Conservation (phyloP, 2,888 invertebrate species). For the Catocala fraxini region DNA sequence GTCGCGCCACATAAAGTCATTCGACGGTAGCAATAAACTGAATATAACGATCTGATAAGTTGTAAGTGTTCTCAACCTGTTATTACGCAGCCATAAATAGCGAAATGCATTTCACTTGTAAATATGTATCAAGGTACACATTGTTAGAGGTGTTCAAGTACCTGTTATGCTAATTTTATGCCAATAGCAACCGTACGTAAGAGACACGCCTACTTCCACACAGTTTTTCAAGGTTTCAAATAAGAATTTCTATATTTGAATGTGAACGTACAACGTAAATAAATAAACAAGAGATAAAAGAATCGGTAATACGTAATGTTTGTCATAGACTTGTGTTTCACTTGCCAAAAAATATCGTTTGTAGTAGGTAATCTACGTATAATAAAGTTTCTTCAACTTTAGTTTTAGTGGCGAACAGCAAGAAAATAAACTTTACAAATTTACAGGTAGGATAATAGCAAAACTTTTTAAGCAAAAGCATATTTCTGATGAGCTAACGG, state of each 20-base stretch:
- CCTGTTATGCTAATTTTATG: slow-evolving; percentile 15
- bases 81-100: slow-evolving; percentile 61
- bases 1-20: slow-evolving; percentile 42
- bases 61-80: slow-evolving; percentile 51
- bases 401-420: too few relatives aligned
- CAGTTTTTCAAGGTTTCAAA: neutral
- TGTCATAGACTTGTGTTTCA: neutral
- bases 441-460: too few relatives aligned
- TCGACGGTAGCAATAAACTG: slow-evolving; percentile 55
- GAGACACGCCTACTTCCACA: neutral
- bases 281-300: slow-evolving; percentile 6
- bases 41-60: slow-evolving; percentile 58
- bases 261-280: neutral
- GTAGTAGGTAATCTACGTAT: too few relatives aligned
- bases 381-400: too few relatives aligned
- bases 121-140: slow-evolving; percentile 44
- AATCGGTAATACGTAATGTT: neutral
- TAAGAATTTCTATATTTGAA: neutral
- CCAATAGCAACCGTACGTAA: slow-evolving; percentile 1
- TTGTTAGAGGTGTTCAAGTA: slow-evolving; percentile 26
- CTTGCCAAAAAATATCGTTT: neutral
- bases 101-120: slow-evolving; percentile 45
- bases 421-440: too few relatives aligned
- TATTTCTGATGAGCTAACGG: too few relatives aligned
- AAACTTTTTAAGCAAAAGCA: too few relatives aligned